These are phyloP conservation scores for Chloromyia formosa DNA, from an alignment of 2,888 invertebrate genomes.

Conservation along the genomic window DNA sequence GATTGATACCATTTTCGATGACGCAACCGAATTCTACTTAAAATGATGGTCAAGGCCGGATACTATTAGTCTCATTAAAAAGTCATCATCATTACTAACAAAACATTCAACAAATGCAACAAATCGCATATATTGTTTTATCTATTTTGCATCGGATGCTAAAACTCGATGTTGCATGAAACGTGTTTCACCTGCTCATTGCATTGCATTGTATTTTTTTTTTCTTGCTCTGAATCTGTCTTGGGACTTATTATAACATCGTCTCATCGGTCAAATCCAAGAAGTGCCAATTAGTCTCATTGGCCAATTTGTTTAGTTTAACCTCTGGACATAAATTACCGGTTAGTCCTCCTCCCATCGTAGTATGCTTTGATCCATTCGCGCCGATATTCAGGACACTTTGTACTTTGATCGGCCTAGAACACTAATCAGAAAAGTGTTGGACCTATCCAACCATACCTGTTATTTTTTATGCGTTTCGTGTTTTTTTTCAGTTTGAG, in stretches of 20 bases:
- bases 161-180: not conserved
- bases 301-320: conserved; percentile 47
- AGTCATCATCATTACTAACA: conserved; percentile 23
- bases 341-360: not conserved
- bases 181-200: conserved; percentile 36
- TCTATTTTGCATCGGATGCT: conserved; percentile 22
- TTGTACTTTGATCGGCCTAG: conserved; percentile 19
- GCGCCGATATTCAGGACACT: not conserved
- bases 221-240: not conserved
- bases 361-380: not conserved
- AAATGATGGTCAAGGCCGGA: too few relatives aligned
- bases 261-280: conserved; percentile 19
- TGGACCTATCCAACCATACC: not conserved
- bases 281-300: conserved; percentile 46
- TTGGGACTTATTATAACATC: not conserved
- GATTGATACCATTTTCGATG: too few relatives aligned
- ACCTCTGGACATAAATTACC: conserved; percentile 11
- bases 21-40: too few relatives aligned
- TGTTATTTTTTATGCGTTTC: not conserved
- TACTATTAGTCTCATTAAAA: conserved; percentile 7
- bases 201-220: not conserved
- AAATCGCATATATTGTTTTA: conserved; percentile 20
- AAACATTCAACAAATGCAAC: conserved; percentile 10
- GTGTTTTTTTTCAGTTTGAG: not conserved
- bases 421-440: conserved; percentile 29